Evolutionary conservation across 2,888 invertebrate genomes (phyloP).

Genomic region (Drosophila neoperkinsi): DNA sequence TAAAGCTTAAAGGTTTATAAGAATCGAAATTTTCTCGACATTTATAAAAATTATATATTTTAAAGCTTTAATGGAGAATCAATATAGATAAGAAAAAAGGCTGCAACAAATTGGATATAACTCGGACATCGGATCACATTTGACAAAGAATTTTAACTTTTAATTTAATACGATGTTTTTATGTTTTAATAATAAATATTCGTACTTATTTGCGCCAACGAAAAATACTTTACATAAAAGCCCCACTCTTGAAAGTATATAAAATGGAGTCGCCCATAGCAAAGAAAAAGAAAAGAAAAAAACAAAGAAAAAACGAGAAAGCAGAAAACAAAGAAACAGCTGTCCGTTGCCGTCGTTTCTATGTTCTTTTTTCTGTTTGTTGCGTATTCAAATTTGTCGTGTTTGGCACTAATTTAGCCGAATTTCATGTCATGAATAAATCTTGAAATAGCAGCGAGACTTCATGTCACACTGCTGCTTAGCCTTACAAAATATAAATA

Average conservation of each 20-base stretch:
- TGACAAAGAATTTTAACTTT: not conserved
- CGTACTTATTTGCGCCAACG: not conserved
- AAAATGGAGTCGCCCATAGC: not conserved
- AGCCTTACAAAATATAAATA: not conserved
- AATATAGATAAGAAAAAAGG: not conserved
- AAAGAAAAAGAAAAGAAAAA: not conserved
- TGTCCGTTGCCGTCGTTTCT: slow-evolving; percentile 1
- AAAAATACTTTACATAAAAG: not conserved
- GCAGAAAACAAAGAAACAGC: not conserved
- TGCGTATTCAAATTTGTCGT: slow-evolving; percentile 3
- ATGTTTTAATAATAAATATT: not conserved
- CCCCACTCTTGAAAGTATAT: not conserved
- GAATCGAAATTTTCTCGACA: not conserved
- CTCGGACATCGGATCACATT: not conserved
- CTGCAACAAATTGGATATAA: not conserved
- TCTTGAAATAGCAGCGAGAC: not conserved
- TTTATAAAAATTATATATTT: not conserved
- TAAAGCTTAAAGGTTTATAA: too few relatives aligned
- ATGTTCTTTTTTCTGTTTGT: not conserved
- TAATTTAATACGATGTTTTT: not conserved
- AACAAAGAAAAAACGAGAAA: not conserved
- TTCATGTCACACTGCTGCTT: not conserved
- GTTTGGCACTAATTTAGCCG: slow-evolving; percentile 4
- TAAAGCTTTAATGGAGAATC: not conserved
- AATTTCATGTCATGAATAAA: slow-evolving; percentile 3